Percentiles rank a stretch among this genome's conserved stretches.
Conservation (phyloP, 2,113 vertebrate genomes). For the Elephantulus edwardii region DNA sequence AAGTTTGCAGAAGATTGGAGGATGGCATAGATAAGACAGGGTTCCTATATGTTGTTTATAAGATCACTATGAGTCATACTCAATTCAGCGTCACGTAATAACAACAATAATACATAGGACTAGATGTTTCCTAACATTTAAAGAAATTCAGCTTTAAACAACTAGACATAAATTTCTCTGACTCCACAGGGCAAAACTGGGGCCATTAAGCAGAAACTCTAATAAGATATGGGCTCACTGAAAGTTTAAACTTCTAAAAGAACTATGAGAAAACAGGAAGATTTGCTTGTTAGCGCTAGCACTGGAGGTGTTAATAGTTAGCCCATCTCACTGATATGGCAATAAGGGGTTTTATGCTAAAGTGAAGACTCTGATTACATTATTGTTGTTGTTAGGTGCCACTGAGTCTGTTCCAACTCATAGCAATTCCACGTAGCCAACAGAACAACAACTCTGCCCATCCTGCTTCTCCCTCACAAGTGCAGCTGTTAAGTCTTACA, state of each 20-base stretch:
- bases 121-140: not conserved
- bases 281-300: not conserved
- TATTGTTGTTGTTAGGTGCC: too few relatives aligned
- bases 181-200: not conserved
- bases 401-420: too few relatives aligned
- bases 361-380: not conserved
- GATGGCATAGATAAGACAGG: too few relatives aligned
- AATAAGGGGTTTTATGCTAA: not conserved
- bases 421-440: too few relatives aligned
- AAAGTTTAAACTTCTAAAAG: not conserved
- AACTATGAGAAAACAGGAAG: conserved; percentile 11
- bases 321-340: not conserved
- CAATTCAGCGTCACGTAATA: too few relatives aligned
- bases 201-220: too few relatives aligned
- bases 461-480: too few relatives aligned
- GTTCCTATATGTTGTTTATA: too few relatives aligned
- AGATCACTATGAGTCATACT: too few relatives aligned
- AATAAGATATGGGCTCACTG: not conserved
- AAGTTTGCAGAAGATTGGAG: too few relatives aligned
- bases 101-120: not conserved
- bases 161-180: not conserved
- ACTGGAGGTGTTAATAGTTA: not conserved
- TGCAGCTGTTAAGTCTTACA: too few relatives aligned
- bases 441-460: too few relatives aligned
- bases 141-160: conserved; percentile 34